Evolutionary conservation across 1,140 invertebrate species (phyloP).

Genomic region (Euura saliciscinereae): DNA sequence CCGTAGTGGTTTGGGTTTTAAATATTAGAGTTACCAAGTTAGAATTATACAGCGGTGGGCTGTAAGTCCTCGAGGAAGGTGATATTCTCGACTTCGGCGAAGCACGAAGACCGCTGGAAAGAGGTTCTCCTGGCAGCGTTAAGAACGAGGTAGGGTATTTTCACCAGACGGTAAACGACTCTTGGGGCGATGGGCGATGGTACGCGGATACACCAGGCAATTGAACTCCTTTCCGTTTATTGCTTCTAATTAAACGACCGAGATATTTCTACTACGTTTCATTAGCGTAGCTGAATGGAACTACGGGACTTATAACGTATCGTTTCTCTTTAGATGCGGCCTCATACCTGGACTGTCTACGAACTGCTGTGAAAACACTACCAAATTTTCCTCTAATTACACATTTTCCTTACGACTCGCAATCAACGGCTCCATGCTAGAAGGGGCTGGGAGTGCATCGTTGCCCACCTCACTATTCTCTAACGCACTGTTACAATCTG

Average conservation of each 20-base stretch:
- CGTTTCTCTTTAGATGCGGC: neutral
- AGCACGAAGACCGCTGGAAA: conserved; percentile 14
- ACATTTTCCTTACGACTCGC: too few relatives aligned
- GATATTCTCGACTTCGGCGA: conserved; percentile 20
- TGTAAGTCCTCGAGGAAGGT: conserved; percentile 22
- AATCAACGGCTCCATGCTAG: too few relatives aligned
- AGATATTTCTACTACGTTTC: conserved; percentile 59
- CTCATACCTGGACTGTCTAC: neutral
- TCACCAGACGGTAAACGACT: conserved; percentile 43
- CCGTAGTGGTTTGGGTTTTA: conserved; percentile 27
- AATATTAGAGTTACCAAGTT: conserved; percentile 45
- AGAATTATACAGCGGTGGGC: conserved; percentile 42
- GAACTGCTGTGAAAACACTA: neutral
- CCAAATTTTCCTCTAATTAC: neutral
- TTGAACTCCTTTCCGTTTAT: conserved; percentile 58
- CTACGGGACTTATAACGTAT: neutral
- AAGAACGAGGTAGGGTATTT: conserved; percentile 23
- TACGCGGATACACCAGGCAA: conserved; percentile 49
- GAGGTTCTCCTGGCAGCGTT: conserved; percentile 17
- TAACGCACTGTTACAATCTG: neutral
- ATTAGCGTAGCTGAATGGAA: conserved; percentile 49
- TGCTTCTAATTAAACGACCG: conserved; percentile 58
- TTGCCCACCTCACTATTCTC: too few relatives aligned
- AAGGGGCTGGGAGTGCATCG: too few relatives aligned
- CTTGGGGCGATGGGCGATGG: conserved; percentile 28